These are phyloP conservation scores for Heloderma charlesbogerti DNA, from an alignment of 2,113 vertebrate species.

Conservation along the genomic window DNA sequence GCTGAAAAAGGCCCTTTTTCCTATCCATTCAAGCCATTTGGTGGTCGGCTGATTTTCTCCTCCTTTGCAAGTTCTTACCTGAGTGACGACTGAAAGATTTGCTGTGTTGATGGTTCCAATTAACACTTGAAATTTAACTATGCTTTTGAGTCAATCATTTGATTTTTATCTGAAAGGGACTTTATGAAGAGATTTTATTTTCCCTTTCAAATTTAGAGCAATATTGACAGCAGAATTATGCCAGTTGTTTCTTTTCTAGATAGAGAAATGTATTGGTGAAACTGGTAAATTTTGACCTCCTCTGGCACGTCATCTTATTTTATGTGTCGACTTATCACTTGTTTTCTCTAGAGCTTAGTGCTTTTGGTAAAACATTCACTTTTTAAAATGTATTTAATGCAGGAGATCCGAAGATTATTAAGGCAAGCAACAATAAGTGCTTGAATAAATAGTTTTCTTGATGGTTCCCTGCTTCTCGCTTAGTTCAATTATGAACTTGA, in stretches of 20 bases:
- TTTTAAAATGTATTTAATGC: too few relatives aligned
- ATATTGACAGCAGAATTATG: neutral
- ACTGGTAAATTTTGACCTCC: neutral
- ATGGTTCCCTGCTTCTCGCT: neutral
- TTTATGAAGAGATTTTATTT: neutral
- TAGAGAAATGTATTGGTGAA: too few relatives aligned
- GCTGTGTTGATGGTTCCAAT: neutral
- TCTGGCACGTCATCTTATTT: neutral
- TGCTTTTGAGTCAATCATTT: neutral
- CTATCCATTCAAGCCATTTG: neutral
- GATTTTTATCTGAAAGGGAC: neutral
- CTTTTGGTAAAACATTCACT: too few relatives aligned
- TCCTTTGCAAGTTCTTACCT: neutral
- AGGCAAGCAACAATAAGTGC: too few relatives aligned
- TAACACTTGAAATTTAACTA: neutral
- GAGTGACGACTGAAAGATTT: neutral
- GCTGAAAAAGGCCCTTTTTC: neutral
- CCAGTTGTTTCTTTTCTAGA: neutral
- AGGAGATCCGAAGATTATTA: too few relatives aligned
- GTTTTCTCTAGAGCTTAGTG: too few relatives aligned
- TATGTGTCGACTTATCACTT: neutral
- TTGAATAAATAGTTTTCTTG: too few relatives aligned
- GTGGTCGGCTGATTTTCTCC: neutral
- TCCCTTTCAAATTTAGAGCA: neutral
- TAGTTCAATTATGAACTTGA: neutral